phyloP scores from a whole-genome alignment of 2,888 invertebrate species.

The Athripsodes cinereus region DNA sequence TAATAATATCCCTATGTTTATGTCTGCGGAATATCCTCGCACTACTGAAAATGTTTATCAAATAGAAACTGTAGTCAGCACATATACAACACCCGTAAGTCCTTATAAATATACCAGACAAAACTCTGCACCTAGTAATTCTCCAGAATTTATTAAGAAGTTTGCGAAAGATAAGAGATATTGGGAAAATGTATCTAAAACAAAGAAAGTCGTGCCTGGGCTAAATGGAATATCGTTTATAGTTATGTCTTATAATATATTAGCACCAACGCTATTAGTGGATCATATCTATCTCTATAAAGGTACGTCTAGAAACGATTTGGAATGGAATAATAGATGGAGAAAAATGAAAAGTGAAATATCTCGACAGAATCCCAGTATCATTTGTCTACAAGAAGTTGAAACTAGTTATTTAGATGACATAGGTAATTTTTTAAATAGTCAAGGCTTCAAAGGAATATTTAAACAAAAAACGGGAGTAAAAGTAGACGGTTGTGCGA shows the following conservation, averaged over 20 bases:
- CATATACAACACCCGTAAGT: neutral
- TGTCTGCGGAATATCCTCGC: neutral
- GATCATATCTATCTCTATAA: conserved; percentile 68
- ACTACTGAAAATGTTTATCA: neutral
- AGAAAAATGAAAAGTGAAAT: conserved; percentile 46
- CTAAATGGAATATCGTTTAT: conserved; percentile 50
- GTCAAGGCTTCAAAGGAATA: conserved; percentile 63
- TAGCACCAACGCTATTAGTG: conserved; percentile 76
- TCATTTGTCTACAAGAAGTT: conserved; percentile 87
- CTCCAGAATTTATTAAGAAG: conserved; percentile 4
- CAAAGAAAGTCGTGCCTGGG: neutral
- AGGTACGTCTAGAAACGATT: conserved; percentile 47
- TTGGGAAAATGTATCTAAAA: conserved; percentile 18
- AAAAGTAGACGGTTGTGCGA: conserved; percentile 85
- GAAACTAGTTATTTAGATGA: conserved; percentile 65
- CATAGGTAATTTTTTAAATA: conserved; percentile 51
- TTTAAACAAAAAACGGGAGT: conserved; percentile 80
- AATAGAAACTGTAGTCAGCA: neutral
- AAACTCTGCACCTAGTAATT: neutral
- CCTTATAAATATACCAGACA: neutral
- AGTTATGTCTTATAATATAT: conserved; percentile 80
- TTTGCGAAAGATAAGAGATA: conserved; percentile 8
- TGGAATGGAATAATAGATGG: conserved; percentile 68
- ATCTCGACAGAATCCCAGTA: conserved; percentile 45
- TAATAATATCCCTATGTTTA: too few relatives aligned